phyloP scores from a whole-genome alignment of 37 sponge, comb jelly and placozoan genomes.

The Hormiphora californensis region DNA sequence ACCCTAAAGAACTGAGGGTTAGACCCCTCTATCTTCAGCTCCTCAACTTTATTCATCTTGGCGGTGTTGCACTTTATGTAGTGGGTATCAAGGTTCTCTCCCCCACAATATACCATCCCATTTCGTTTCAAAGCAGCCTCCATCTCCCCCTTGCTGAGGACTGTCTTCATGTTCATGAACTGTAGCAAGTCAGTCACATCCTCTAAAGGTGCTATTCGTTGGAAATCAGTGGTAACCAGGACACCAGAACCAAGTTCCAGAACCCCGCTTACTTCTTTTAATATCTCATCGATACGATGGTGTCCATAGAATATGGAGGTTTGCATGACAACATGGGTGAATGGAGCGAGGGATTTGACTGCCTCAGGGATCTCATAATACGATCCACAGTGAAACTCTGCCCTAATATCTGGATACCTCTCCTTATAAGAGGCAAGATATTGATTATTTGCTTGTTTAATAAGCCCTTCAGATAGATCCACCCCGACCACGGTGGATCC shows the following conservation, averaged over 20 bases:
- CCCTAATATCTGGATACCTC: background rate
- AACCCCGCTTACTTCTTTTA: background rate
- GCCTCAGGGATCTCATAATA: constrained; percentile 15
- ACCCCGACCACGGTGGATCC: constrained; percentile 38
- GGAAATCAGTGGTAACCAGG: constrained; percentile 27
- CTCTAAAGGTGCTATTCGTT: background rate
- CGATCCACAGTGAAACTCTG: background rate
- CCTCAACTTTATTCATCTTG: background rate
- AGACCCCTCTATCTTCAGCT: background rate
- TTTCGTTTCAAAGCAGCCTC: background rate
- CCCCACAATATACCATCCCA: constrained; percentile 11
- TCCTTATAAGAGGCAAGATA: background rate
- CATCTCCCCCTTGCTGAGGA: background rate
- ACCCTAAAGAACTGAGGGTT: background rate
- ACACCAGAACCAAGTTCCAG: background rate
- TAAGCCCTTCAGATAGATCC: background rate
- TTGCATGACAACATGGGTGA: constrained; percentile 49
- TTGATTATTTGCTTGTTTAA: background rate
- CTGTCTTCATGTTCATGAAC: background rate
- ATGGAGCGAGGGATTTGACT: background rate
- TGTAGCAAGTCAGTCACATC: background rate
- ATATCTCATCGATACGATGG: background rate
- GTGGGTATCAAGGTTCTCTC: constrained; percentile 23
- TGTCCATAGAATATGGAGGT: constrained; percentile 28
- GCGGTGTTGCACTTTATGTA: background rate